Percentiles rank a stretch among this genome's conserved stretches.
These are phyloP conservation scores for Pyrrhopygopsis socrates DNA, from an alignment of 2,888 invertebrate species.

Conservation along the genomic window DNA sequence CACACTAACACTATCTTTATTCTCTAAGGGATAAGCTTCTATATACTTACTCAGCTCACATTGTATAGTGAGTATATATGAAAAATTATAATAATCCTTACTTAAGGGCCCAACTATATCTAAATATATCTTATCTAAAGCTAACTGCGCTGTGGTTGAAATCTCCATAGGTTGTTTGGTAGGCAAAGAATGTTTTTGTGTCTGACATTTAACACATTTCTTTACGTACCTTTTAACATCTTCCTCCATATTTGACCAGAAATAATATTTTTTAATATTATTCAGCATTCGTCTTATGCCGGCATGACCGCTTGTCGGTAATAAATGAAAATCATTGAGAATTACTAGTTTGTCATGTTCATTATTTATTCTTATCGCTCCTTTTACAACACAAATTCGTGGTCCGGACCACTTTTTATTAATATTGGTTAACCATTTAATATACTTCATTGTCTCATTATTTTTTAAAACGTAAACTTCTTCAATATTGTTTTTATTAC, in stretches of 20 bases:
- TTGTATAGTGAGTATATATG: conserved; percentile 25
- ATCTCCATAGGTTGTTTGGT: conserved; percentile 48
- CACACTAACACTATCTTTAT: no score
- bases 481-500: conserved; percentile 32
- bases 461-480: not conserved
- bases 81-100: conserved; percentile 17
- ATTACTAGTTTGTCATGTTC: conserved; percentile 18
- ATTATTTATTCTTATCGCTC: not conserved
- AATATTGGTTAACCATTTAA: not conserved
- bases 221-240: conserved; percentile 39
- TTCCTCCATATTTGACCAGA: conserved; percentile 40
- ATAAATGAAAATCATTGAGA: conserved; percentile 33
- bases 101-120: conserved; percentile 57
- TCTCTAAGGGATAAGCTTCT: not conserved
- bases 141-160: conserved; percentile 51
- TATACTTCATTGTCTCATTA: not conserved
- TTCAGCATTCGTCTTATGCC: conserved; percentile 49
- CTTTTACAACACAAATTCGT: not conserved
- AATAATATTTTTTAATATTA: conserved; percentile 57
- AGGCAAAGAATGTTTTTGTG: conserved; percentile 33
- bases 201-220: conserved; percentile 52
- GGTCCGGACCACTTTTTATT: not conserved
- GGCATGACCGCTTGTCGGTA: conserved; percentile 59
- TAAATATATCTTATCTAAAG: conserved; percentile 60
- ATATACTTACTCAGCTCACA: not conserved